These are phyloP conservation scores for Eupithecia subumbrata DNA, from an alignment of 2,888 invertebrate genomes.

Conservation along the genomic window DNA sequence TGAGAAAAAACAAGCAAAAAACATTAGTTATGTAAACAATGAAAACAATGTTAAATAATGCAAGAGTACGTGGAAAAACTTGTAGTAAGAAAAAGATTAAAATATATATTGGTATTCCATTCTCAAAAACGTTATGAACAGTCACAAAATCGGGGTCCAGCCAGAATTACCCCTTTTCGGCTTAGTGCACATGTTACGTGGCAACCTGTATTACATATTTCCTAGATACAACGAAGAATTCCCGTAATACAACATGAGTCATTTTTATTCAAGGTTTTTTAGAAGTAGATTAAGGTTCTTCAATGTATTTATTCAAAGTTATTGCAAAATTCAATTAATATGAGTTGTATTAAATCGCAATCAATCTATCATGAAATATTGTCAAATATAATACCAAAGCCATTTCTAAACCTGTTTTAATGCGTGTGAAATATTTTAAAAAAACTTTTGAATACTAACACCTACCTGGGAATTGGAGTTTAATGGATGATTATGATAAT, in stretches of 20 bases:
- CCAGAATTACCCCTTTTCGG: too few species aligned
- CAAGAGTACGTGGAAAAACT: too few species aligned
- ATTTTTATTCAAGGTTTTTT: not conserved
- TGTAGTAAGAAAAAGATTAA: too few species aligned
- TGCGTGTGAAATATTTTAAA: not conserved
- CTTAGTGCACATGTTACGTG: too few species aligned
- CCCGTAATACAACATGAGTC: not conserved
- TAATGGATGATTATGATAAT: not conserved
- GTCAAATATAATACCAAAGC: not conserved
- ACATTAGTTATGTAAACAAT: too few species aligned
- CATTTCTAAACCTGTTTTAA: conserved; percentile 2
- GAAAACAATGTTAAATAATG: too few species aligned
- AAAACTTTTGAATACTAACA: not conserved
- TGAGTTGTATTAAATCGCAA: not conserved
- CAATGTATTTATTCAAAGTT: not conserved
- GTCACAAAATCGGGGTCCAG: too few species aligned
- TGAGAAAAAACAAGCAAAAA: too few species aligned
- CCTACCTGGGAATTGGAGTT: not conserved
- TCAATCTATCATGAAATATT: not conserved
- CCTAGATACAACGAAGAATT: not conserved
- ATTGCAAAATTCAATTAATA: not conserved
- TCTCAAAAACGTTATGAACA: too few species aligned
- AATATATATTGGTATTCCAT: too few species aligned
- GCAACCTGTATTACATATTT: not conserved
- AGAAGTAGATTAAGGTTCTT: not conserved